Percentiles rank a stretch among this genome's conserved stretches.
Conservation (phyloP, 1,140 invertebrate species). For the Hypothenemus hampei region DNA sequence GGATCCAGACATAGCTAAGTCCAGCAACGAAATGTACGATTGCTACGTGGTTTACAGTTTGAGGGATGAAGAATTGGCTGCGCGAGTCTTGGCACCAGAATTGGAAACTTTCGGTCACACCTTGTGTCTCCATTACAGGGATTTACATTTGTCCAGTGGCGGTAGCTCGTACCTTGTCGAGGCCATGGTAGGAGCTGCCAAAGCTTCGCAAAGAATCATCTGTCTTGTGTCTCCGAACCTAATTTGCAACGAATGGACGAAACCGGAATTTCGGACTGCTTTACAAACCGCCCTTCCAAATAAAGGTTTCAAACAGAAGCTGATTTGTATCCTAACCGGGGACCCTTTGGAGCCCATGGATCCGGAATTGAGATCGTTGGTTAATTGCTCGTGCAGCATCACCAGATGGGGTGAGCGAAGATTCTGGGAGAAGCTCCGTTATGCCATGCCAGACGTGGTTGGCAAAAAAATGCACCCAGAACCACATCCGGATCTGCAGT, state of each 20-base stretch:
- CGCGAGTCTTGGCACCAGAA: conserved; percentile 69
- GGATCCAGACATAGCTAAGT: conserved; percentile 50
- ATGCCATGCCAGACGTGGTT: conserved; percentile 73
- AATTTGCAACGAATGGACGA: conserved; percentile 69
- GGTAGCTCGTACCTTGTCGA: conserved; percentile 60
- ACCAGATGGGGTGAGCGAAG: conserved; percentile 80
- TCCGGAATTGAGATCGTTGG: conserved; percentile 73
- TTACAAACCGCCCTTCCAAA: conserved; percentile 69
- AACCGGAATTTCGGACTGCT: conserved; percentile 64
- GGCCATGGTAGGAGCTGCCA: conserved; percentile 71
- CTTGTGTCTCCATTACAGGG: conserved; percentile 69
- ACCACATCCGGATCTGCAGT: conserved; percentile 39
- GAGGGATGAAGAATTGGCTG: conserved; percentile 76
- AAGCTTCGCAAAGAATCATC: conserved; percentile 66
- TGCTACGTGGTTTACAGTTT: conserved; percentile 84
- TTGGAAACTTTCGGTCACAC: conserved; percentile 71
- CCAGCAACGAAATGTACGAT: conserved; percentile 68
- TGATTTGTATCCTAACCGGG: conserved; percentile 64
- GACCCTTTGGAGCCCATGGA: conserved; percentile 64
- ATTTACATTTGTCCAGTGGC: conserved; percentile 62
- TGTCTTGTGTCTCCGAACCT: conserved; percentile 70
- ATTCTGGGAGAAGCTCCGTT: conserved; percentile 87
- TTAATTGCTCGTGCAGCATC: conserved; percentile 79
- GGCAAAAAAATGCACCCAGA: conserved; percentile 40
- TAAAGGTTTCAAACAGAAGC: conserved; percentile 67